A percentile compares a stretch with the other conserved stretches of the same genome.
Evolutionary conservation across 2,113 vertebrate genomes (phyloP).

Genomic region (Antechinus flavipes): DNA sequence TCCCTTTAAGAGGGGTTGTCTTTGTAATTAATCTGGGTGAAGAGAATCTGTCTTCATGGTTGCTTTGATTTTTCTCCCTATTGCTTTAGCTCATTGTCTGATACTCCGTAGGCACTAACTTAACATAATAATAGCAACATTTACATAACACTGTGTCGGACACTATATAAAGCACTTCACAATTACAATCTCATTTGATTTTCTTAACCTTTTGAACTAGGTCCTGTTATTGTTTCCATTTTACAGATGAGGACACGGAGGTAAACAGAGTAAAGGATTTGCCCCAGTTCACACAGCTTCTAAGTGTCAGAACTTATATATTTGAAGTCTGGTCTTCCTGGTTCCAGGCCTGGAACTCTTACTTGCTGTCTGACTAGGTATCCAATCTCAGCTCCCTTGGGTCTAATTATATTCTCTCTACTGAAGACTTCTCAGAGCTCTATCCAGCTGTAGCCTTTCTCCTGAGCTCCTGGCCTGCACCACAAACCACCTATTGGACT

Average conservation of each 20-base stretch:
- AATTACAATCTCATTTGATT: too few species aligned
- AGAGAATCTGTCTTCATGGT: not conserved
- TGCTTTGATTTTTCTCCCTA: not conserved
- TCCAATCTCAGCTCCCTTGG: not conserved
- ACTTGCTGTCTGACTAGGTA: not conserved
- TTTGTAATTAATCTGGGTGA: not conserved
- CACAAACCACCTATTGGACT: too few species aligned
- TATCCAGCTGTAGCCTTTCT: too few species aligned
- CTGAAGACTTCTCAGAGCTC: not conserved
- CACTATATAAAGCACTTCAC: too few species aligned
- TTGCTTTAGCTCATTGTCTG: not conserved
- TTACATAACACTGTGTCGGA: not conserved
- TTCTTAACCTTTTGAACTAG: not conserved
- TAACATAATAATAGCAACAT: constrained; percentile 27
- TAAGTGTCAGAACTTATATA: too few species aligned
- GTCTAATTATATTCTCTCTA: not conserved
- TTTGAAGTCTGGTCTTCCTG: not conserved
- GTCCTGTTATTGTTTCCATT: not conserved
- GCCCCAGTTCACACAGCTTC: too few species aligned
- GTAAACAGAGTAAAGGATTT: not conserved
- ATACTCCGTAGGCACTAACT: not conserved
- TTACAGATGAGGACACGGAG: not conserved
- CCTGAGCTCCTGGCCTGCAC: too few species aligned
- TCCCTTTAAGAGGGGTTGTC: not conserved
- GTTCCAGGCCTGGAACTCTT: not conserved